Evolutionary conservation across 2,797 vertebrate species (phyloP), one percentile per base, ranked within the genome.

Genomic region (Anguilla megastoma): DNA sequence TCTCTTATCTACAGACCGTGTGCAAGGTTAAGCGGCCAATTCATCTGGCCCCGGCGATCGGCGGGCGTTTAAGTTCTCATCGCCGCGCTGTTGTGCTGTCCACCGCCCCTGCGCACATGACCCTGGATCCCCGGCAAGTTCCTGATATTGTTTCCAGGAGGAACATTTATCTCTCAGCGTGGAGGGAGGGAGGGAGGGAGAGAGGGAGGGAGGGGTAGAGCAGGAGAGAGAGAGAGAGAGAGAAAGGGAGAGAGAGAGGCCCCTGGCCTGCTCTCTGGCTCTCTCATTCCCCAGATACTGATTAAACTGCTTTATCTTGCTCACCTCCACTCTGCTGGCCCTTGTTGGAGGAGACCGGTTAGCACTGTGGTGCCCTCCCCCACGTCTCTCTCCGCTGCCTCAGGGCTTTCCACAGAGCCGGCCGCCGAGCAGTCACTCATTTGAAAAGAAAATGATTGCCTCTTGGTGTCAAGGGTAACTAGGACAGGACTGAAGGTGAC

Each of bases 291-390:
- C 86, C 54, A 87, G 86, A 89, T 69, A 90, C 90, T 90, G 89
- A 91, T 93, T 91, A 92, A 93, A 92, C 86, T 80, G 89, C 90
- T 92, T 92, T 86, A 89, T 93, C 90, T 91, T 89, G 90, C 90
- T 92, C 91, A 90, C 79, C 71, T 86, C 82, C 24, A 30, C 82
- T 92, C 90, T 88, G 63, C 86, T 86, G 50, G 86, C 84, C 89
- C 85, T 18, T 85, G 90, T 48, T 63, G 84, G 86, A 48, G 87
- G 86, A 79, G 89, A 79, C 85, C 88, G 80, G 88, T 85, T 56
- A 54, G n/a, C 52, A 87, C 79, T 10, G 56, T 56, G 76, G 66
- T 89, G 41, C 33, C 48, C 60, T 87, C 85, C 83, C 85, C 84
- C 74, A 50, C 84, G 71, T 84, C 48, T 87, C 30, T 87, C 88